Evolutionary conservation across 2,888 invertebrate genomes (phyloP).

Genomic region (Alcis repandata): DNA sequence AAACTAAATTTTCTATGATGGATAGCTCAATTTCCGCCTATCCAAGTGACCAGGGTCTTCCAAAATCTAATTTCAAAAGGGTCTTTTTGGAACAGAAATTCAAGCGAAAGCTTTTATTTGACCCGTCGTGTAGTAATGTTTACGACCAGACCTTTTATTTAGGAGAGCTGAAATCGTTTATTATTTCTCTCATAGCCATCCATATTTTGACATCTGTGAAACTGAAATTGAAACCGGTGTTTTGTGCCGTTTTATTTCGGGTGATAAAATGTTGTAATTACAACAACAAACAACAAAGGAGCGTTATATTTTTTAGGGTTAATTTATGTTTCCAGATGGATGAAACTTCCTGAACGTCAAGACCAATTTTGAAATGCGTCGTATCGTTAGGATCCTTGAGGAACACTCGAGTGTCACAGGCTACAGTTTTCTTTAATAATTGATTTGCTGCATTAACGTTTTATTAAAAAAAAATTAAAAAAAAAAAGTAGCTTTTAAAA

Average conservation of each 20-base stretch:
- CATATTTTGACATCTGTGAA: slow-evolving; percentile 45
- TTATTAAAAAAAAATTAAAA: too few relatives aligned
- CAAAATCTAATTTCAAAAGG: slow-evolving; percentile 55
- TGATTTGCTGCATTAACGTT: too few relatives aligned
- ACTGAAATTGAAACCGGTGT: slow-evolving; percentile 38
- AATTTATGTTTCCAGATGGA: too few relatives aligned
- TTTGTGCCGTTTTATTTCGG: slow-evolving; percentile 38
- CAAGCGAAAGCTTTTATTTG: slow-evolving; percentile 42
- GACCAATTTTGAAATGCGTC: too few relatives aligned
- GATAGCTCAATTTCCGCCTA: slow-evolving; percentile 53
- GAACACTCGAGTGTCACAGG: too few relatives aligned
- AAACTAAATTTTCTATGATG: slow-evolving; percentile 47
- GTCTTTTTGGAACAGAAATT: slow-evolving; percentile 43
- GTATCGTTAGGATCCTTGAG: too few relatives aligned
- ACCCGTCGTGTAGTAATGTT: slow-evolving; percentile 40
- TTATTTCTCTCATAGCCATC: slow-evolving; percentile 35
- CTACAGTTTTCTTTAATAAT: too few relatives aligned
- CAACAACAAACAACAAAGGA: background rate
- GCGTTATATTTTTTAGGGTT: too few relatives aligned
- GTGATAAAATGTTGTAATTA: slow-evolving; percentile 36
- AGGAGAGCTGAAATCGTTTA: slow-evolving; percentile 37
- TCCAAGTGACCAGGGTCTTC: slow-evolving; percentile 47
- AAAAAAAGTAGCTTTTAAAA: too few relatives aligned
- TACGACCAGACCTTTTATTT: slow-evolving; percentile 43
- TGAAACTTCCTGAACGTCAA: too few relatives aligned